phyloP scores from a whole-genome alignment of 2,113 vertebrate species.

The Rhynchopsitta pachyrhyncha region DNA sequence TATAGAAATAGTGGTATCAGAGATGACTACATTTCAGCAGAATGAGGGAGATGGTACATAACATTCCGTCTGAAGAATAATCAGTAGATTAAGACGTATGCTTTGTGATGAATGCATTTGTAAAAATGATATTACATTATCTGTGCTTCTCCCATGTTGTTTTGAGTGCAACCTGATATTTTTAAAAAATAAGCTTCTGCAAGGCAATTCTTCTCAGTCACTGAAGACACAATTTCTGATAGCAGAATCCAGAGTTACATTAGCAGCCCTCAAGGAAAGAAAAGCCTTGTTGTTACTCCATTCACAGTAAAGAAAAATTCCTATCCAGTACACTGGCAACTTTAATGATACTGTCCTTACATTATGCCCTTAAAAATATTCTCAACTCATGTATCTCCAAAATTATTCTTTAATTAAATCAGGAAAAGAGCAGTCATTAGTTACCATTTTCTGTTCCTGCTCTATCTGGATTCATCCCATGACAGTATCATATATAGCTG shows the following conservation, averaged over 20 bases:
- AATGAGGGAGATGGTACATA: neutral
- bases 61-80: neutral
- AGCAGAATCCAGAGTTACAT: constrained; percentile 2
- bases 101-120: neutral
- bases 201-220: neutral
- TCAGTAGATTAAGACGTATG: neutral
- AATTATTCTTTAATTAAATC: constrained; percentile 29
- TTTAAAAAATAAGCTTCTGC: neutral
- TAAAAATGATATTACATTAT: neutral
- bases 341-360: neutral
- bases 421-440: neutral
- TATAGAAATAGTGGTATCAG: neutral
- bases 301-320: neutral
- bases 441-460: constrained; percentile 1
- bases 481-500: constrained; percentile 38
- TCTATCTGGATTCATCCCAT: constrained; percentile 14
- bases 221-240: neutral
- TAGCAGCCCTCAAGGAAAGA: neutral
- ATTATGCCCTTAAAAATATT: neutral
- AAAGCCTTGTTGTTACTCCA: neutral
- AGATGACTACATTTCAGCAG: neutral
- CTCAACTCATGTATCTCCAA: neutral
- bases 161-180: neutral
- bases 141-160: neutral
- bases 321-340: neutral